These are phyloP conservation scores for Hypothenemus hampei DNA, from an alignment of 1,140 invertebrate species.

Conservation along the genomic window DNA sequence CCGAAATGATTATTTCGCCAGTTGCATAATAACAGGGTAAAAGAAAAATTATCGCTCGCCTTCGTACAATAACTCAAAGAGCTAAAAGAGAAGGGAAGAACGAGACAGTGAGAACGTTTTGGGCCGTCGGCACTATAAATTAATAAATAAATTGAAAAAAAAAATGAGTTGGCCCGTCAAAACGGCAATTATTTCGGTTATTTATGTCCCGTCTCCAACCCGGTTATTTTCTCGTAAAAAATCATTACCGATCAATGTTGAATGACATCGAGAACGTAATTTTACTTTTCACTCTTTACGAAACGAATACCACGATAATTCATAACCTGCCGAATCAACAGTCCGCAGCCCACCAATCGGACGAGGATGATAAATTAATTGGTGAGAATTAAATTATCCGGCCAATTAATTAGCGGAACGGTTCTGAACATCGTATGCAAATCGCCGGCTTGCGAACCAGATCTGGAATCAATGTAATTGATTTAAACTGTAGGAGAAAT, in stretches of 20 bases:
- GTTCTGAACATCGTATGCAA: slow-evolving; percentile 16
- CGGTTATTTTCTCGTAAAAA: slow-evolving; percentile 19
- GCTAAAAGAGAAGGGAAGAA: slow-evolving; percentile 16
- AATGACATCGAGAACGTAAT: slow-evolving; percentile 23
- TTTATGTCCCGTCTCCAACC: slow-evolving; percentile 24
- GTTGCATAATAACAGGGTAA: slow-evolving; percentile 26
- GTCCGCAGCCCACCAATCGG: too few species aligned
- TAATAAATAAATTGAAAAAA: slow-evolving; percentile 30
- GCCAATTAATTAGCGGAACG: background rate
- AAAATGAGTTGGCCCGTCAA: slow-evolving; percentile 21
- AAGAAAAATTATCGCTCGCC: slow-evolving; percentile 22
- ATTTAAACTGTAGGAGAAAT: too few species aligned
- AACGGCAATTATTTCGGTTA: slow-evolving; percentile 23
- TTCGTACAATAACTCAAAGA: slow-evolving; percentile 21
- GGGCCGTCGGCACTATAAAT: slow-evolving; percentile 22
- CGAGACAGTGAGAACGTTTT: slow-evolving; percentile 12
- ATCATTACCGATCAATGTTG: slow-evolving; percentile 5
- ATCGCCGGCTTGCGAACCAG: slow-evolving; percentile 5
- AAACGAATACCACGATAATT: too few species aligned
- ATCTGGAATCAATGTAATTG: slow-evolving; percentile 17
- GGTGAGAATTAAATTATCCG: background rate
- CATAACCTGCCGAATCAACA: too few species aligned
- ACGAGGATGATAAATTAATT: background rate
- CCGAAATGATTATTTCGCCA: slow-evolving; percentile 19
- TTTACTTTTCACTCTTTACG: slow-evolving; percentile 2